Evolutionary conservation across 1,140 invertebrate genomes (phyloP).

Genomic region (Leucophenga varia): DNA sequence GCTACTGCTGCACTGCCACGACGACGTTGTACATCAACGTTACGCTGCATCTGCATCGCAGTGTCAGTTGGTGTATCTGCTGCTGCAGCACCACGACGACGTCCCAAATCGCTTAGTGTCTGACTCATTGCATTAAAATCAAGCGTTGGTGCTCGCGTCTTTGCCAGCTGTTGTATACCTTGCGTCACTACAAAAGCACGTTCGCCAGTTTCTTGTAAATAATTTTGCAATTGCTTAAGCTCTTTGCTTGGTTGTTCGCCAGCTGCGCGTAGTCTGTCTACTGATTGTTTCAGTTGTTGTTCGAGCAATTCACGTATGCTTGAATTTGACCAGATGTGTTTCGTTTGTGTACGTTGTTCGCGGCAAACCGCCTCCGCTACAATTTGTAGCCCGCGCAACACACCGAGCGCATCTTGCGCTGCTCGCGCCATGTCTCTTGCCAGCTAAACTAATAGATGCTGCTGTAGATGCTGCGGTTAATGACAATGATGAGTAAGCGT

Average conservation of each 20-base stretch:
- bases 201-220: constrained; percentile 38
- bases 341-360: constrained; percentile 61
- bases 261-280: constrained; percentile 38
- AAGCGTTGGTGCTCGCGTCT: constrained; percentile 17
- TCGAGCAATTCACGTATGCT: constrained; percentile 60
- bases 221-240: constrained; percentile 25
- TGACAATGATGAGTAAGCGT: too few species aligned
- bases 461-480: too few species aligned
- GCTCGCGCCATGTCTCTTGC: constrained; percentile 45
- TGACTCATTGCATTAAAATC: constrained; percentile 23
- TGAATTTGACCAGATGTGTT: constrained; percentile 65
- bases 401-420: constrained; percentile 61
- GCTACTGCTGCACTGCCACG: not conserved
- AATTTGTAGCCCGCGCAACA: constrained; percentile 64
- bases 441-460: too few species aligned
- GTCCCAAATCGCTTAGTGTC: constrained; percentile 4
- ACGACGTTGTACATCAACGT: not conserved
- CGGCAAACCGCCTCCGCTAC: constrained; percentile 63
- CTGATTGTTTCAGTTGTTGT: constrained; percentile 45
- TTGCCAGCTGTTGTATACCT: constrained; percentile 33
- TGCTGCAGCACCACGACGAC: not conserved
- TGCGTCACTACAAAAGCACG: constrained; percentile 40
- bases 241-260: constrained; percentile 32
- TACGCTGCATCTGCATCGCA: not conserved
- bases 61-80: not conserved